These are phyloP conservation scores for Mimas tiliae DNA, from an alignment of 2,888 invertebrate genomes.

Conservation along the genomic window DNA sequence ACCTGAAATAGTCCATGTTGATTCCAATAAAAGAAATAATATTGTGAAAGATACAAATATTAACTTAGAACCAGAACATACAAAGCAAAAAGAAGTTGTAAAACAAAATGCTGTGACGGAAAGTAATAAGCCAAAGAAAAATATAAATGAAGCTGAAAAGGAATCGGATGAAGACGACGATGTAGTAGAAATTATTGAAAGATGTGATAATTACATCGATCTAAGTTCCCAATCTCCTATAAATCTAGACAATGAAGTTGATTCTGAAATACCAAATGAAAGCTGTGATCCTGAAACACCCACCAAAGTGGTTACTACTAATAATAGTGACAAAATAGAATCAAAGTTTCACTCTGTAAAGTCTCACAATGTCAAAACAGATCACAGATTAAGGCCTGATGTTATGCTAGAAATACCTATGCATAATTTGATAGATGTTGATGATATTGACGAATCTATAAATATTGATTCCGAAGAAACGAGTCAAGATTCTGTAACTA, in stretches of 20 bases:
- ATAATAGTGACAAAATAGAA: not conserved
- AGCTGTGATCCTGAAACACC: not conserved
- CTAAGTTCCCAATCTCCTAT: constrained; percentile 17
- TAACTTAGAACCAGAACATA: not conserved
- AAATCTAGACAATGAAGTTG: constrained; percentile 8
- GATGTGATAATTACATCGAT: constrained; percentile 1
- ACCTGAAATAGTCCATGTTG: not conserved
- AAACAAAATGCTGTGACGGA: not conserved
- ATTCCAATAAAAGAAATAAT: not conserved
- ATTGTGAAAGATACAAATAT: not conserved
- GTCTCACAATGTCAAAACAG: constrained; percentile 25
- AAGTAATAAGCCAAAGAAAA: not conserved
- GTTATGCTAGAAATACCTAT: constrained; percentile 73
- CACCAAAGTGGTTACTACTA: not conserved
- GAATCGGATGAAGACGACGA: constrained; percentile 4
- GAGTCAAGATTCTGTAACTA: constrained; percentile 25
- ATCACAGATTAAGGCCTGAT: constrained; percentile 64
- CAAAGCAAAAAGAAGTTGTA: not conserved
- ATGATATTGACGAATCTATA: constrained; percentile 45
- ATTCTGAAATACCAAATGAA: not conserved
- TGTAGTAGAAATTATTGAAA: constrained; percentile 7
- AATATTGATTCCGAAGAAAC: constrained; percentile 37
- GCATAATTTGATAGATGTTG: constrained; percentile 61
- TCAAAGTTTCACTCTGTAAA: not conserved
- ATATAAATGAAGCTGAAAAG: not conserved